Evolutionary conservation across 2,888 invertebrate species (phyloP), one percentile per base, ranked within the genome.

Genomic region (Acrobasis suavella): DNA sequence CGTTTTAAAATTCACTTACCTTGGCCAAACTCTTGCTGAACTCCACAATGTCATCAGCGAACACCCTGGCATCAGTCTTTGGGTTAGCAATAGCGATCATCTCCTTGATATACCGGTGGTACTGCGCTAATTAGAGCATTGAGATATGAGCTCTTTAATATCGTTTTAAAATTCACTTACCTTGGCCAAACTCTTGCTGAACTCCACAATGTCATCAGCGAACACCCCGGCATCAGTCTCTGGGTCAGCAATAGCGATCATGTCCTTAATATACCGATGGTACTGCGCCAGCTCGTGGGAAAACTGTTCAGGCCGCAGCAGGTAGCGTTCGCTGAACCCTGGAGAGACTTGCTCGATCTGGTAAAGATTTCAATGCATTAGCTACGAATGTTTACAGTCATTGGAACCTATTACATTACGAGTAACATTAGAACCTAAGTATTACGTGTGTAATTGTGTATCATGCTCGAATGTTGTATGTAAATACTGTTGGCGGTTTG

Each of bases 301-400:
- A 83, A 95, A 95, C 76, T 94, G 93, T 64, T 89, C 87, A 0
- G 94, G 93, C 68, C 93, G 91, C 51, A 94, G 89, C 12, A 95
- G 89, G 81, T 95, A 95, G 58, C 94, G 93, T 73, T 95, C 95
- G 72, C 94, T 94, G 84, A 95, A 95, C 46, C 94, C 95, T 0
- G 95, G 94, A 0, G 95, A 91, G 14, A 94, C 93, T 83, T 95
- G 95, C 79, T 95, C 94, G 72, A 95, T 87, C 95, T 95, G 51
- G 78, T 16, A 5, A 62, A 65, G 55, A n/a, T 39, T 10, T 9
- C n/a, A 16, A 50, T 17, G 16, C 16, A 50, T 46, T 46, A n/a
- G 1, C 12, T 32, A 32, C 0, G 7, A 32, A 32, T 7, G 32
- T 32, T 32, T 0, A 8, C 0, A 32, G 32, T 22, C 22, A 22